Conservation (phyloP, 2,113 vertebrate genomes). For the Vireo altiloquus region DNA sequence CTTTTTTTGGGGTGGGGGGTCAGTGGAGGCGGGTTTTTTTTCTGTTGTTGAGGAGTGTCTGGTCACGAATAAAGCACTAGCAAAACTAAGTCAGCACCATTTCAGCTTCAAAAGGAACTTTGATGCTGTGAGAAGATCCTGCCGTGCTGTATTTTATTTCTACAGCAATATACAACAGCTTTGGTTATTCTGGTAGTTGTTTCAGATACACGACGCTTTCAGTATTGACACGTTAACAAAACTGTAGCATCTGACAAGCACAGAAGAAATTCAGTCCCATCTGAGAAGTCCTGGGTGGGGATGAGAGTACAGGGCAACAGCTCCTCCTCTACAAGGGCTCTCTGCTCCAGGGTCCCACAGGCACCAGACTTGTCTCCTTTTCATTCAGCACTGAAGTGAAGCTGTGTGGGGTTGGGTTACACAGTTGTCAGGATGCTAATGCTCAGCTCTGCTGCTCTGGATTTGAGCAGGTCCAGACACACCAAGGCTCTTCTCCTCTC, state of each 20-base stretch:
- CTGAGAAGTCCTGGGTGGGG: neutral
- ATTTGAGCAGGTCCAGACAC: neutral
- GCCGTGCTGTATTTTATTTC: neutral
- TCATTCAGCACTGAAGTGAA: neutral
- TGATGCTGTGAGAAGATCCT: neutral
- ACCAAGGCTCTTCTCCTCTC: neutral
- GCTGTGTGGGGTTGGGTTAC: neutral
- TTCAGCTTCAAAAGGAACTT: neutral
- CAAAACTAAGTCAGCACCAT: neutral
- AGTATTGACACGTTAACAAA: neutral
- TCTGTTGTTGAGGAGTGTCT: neutral
- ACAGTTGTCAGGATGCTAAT: neutral
- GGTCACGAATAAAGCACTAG: neutral
- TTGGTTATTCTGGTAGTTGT: neutral
- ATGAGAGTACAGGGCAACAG: neutral
- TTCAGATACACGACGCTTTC: neutral
- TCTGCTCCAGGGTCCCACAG: neutral
- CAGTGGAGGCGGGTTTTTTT: neutral
- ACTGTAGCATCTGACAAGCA: neutral
- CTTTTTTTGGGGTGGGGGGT: rapidly evolving
- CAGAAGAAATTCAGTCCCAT: neutral
- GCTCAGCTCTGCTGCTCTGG: neutral
- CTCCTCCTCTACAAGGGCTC: neutral
- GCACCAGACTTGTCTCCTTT: neutral
- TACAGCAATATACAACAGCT: neutral